Base-by-base conservation (phyloP, 2,797 vertebrate genomes). In the Eulemur mongoz region DNA sequence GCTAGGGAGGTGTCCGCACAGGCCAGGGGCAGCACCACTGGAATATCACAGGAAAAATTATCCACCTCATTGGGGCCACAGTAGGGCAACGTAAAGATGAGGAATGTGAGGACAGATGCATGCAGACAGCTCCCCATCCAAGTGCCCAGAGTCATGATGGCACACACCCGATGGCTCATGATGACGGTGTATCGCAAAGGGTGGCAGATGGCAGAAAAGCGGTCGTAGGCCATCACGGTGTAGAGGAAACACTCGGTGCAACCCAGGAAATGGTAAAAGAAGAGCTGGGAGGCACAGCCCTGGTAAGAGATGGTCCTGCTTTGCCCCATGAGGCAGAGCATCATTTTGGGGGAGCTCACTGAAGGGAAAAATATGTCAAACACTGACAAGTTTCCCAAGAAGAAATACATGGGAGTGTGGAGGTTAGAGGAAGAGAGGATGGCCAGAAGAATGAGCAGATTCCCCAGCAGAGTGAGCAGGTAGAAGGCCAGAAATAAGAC, bases 351-450 rank as follows among this genome's bases (percentile, higher is more conserved):
- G 22, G 80, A 91, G 48, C 85, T 88, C 57, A 79, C 40, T 6
- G 94, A 93, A 38, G 93, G 88, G 50, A 95, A 93, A 78, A 83
- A 94, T 7, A 93, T 59, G 70, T 97, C 95, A 40, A 96, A 81
- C 38, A 95, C 32, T 4, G 96, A 93, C 38, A 97, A 35, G 65
- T 69, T 90, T 54, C 70, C 78, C 72, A 93, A 48, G 59, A 96
- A 95, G 72, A 96, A 81, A 23, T 96, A 96, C 97, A 96, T 93
- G 17, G 95, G 91, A 1, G 92, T 95, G 50, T 95, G 92, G 23
- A 96, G 94, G 35, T 1, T 75, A 25, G 89, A 38, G 79, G 91
- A 89, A 57, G 48, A 38, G 23, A 76, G 75, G 75, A 93, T 69
- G 23, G 92, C 84, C n/a, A 91, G 65, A 15, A 96, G 89, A 48